Evolutionary conservation across 2,888 invertebrate genomes (phyloP), one percentile per base, ranked within the genome.

Genomic region (Aleiodes testaceus): DNA sequence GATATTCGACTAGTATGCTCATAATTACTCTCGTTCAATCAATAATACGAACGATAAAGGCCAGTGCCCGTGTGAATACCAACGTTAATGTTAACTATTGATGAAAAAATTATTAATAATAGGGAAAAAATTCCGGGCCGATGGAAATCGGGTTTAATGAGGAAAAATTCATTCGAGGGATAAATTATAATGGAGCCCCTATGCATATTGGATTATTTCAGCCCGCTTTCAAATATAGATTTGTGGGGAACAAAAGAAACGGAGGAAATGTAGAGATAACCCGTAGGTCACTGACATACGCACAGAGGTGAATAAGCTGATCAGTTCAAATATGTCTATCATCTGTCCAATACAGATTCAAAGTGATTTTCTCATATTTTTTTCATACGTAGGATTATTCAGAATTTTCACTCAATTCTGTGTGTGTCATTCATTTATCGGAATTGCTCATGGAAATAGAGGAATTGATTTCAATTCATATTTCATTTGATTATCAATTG

Each of bases 151-250:
- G 16, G 2, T 36, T 59, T 59, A 26, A n/a, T 11, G 14, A 4
- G 59, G n/a, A 42, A 59, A 66, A 47, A 55, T 69, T 50, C 59
- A 69, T 71, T 71, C 75, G 72, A 55, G 65, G 71, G 71, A 75
- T 73, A 73, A 71, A 75, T 75, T 75, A 69, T 69, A 75, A 75
- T 73, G 50, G 59, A 66, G 66, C 71, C 75, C 73, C 73, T 70
- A 75, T 69, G 67, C 59, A 69, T 64, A 26, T 3, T 26, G 73
- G 73, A 66, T 72, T 44, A 75, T 75, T 73, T 75, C 64, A 36
- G 71, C 75, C 75, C 75, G 73, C 73, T 71, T 73, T 67, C 69
- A 26, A 36, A 53, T 45, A 53, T 53, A 50, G 53, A 69, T 30
- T 52, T 18, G 45, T 14, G 44, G 42, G 16, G 26, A 64, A 64